Percentiles rank a stretch among this genome's conserved stretches.
Conservation (phyloP, 2,113 vertebrate genomes). For the human region DNA sequence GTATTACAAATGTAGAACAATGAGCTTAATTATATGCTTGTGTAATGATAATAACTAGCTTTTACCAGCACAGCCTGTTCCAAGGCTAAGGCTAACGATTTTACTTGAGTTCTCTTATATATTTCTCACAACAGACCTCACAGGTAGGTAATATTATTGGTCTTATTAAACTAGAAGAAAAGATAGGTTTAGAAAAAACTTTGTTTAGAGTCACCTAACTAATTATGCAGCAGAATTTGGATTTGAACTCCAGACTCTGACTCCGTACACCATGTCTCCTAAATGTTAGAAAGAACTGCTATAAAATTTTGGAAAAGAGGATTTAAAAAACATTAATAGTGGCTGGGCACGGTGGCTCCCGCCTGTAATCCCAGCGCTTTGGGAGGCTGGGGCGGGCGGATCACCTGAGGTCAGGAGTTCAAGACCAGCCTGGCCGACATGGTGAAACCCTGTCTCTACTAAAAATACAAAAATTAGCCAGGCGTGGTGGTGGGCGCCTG, state of each 20-base stretch:
- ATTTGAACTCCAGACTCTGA: not conserved
- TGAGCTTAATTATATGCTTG: conserved; percentile 64
- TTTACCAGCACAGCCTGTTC: conserved; percentile 34
- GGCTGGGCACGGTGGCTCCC: no score
- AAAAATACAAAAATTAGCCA: no score
- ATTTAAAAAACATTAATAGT: not conserved
- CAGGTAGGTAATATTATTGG: not conserved
- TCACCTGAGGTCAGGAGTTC: no score
- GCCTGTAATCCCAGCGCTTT: no score
- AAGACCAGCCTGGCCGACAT: no score
- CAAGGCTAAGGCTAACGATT: conserved; percentile 41
- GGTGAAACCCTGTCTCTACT: no score
- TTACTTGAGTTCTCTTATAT: conserved; percentile 15
- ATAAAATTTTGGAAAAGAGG: conserved; percentile 22
- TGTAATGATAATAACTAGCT: conserved; percentile 38
- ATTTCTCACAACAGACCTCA: conserved; percentile 28
- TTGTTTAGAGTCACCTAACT: not conserved
- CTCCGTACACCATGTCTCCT: not conserved
- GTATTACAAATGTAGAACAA: conserved; percentile 45
- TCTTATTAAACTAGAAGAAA: conserved; percentile 35
- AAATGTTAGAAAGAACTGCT: not conserved
- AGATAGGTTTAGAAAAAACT: conserved; percentile 3
- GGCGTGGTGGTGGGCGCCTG: no score
- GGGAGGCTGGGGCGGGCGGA: no score
- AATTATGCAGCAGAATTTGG: not conserved